A percentile compares a stretch with the other conserved stretches of the same genome.
These are phyloP conservation scores for Natator depressus DNA, from an alignment of 2,113 vertebrate species.

Conservation along the genomic window DNA sequence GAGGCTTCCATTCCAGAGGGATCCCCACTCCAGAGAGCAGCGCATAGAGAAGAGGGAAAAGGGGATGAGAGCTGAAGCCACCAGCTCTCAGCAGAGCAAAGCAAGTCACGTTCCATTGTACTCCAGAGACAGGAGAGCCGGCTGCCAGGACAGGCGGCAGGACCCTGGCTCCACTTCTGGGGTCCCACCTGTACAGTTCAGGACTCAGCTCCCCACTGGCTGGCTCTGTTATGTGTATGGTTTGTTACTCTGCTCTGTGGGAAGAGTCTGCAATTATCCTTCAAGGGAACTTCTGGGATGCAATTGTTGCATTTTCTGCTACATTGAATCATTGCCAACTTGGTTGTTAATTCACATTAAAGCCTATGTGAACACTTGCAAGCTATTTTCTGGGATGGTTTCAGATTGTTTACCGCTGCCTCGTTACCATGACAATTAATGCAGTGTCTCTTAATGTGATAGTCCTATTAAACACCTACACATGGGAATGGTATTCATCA, in stretches of 20 bases:
- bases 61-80: background rate
- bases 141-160: background rate
- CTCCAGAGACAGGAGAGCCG: background rate
- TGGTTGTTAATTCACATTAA: background rate
- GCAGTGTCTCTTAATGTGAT: background rate
- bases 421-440: slow-evolving; percentile 67
- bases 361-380: background rate
- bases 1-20: background rate
- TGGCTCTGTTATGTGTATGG: background rate
- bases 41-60: background rate
- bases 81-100: background rate
- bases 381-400: slow-evolving; percentile 44
- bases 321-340: slow-evolving; percentile 51
- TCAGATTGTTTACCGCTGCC: slow-evolving; percentile 50
- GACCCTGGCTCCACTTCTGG: background rate
- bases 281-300: background rate
- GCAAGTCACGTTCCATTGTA: background rate
- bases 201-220: too few relatives aligned
- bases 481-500: background rate
- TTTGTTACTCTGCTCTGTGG: rapidly evolving
- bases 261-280: background rate
- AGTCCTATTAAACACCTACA: slow-evolving; percentile 66
- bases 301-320: background rate
- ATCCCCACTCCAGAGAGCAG: background rate
- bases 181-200: background rate